Evolutionary conservation across 2,797 vertebrate species (phyloP).

Genomic region (Chelonia mydas): DNA sequence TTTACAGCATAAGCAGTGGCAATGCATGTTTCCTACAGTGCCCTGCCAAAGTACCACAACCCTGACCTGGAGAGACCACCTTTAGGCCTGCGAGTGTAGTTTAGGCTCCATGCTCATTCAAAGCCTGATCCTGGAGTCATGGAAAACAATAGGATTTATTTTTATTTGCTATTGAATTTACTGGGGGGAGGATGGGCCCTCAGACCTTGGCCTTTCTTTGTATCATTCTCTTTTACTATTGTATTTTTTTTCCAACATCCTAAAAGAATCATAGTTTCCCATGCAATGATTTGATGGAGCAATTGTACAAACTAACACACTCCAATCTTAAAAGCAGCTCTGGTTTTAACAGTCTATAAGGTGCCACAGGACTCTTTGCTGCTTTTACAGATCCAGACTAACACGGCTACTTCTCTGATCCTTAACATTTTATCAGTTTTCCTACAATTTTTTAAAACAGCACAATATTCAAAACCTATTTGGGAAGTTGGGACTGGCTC

Average conservation of each 20-base stretch:
- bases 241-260: constrained; percentile 12
- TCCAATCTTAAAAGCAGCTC: neutral
- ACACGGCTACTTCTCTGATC: too few relatives aligned
- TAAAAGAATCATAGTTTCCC: constrained; percentile 26
- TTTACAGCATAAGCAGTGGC: neutral
- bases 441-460: neutral
- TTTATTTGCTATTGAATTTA: constrained; percentile 59
- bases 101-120: constrained; percentile 48
- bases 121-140: constrained; percentile 11
- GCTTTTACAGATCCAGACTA: too few relatives aligned
- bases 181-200: constrained; percentile 29
- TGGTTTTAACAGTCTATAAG: neutral
- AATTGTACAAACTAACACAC: neutral
- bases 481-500: neutral
- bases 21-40: constrained; percentile 46
- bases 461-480: neutral
- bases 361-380: too few relatives aligned
- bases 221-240: constrained; percentile 13
- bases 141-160: constrained; percentile 69
- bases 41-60: constrained; percentile 35
- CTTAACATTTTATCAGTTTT: neutral
- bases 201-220: constrained; percentile 61
- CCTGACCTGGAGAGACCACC: constrained; percentile 36
- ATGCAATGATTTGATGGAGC: neutral
- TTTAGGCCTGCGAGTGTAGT: constrained; percentile 4